These are phyloP conservation scores for Stegophylla sp. DNA, from an alignment of 2,888 invertebrate species.

Conservation along the genomic window DNA sequence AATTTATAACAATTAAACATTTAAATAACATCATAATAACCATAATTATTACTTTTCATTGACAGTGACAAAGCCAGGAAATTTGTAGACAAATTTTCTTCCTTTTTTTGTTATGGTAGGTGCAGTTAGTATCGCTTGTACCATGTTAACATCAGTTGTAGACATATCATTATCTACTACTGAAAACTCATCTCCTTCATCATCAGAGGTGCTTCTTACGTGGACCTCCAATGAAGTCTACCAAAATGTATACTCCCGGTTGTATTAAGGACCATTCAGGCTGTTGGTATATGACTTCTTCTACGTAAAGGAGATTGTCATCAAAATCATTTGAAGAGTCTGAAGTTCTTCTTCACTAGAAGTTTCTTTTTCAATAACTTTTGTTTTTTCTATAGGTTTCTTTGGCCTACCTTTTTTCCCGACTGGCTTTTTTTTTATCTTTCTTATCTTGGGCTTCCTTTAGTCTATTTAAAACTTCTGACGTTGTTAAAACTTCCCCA, in stretches of 20 bases:
- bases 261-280: slow-evolving; percentile 11
- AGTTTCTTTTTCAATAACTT: not conserved
- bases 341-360: slow-evolving; percentile 28
- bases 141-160: slow-evolving; percentile 11
- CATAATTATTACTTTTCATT: slow-evolving; percentile 27
- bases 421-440: not conserved
- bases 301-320: not conserved
- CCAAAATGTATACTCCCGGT: slow-evolving; percentile 16
- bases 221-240: slow-evolving; percentile 26
- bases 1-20: slow-evolving; percentile 9
- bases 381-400: slow-evolving; percentile 7
- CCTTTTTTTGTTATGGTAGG: not conserved
- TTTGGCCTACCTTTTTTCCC: slow-evolving; percentile 26
- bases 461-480: slow-evolving; percentile 32
- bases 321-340: slow-evolving; percentile 23
- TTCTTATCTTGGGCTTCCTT: slow-evolving; percentile 32
- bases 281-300: slow-evolving; percentile 32
- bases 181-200: slow-evolving; percentile 13
- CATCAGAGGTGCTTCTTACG: slow-evolving; percentile 21
- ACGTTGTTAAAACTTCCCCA: slow-evolving; percentile 43
- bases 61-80: slow-evolving; percentile 7
- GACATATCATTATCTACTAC: slow-evolving; percentile 2
- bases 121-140: not conserved
- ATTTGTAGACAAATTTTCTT: slow-evolving; percentile 7
- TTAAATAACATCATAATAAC: not conserved